Base-by-base conservation (phyloP, 2,888 invertebrate genomes). In the Dryobotodes eremita region DNA sequence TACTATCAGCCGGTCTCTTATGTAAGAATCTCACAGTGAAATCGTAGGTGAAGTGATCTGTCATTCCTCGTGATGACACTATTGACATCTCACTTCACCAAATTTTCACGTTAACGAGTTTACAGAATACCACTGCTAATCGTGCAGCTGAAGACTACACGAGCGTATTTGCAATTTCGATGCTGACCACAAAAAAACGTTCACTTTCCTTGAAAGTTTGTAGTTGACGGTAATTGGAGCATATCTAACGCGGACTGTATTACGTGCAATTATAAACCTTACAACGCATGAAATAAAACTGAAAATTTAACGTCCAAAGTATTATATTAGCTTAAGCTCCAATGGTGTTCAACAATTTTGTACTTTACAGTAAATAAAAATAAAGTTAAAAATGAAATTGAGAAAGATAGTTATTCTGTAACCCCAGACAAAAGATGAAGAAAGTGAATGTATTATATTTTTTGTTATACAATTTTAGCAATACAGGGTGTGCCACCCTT, bases 181-280 rank as follows among this genome's bases (percentile, higher is more conserved):
- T 57, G 42, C 31, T 11, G 10, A 50, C 62, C 4, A 65, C 31
- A 8, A 75, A 77, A 82, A 81, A 55, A 71, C 88, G 11, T 86
- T 88, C 86, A 87, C 87, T 87, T 87, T 88, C 80, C 71, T 78
- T 84, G 77, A 87, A 80, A 85, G 80, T 87, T 83, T 75, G 26
- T 53, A 75, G 64, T 70, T 75, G 64, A 59, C 13, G 36, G 53
- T 66, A 82, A 87, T 73, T 87, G 65, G 87, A 85, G 87, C 87
- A 74, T 86, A 75, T 71, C 86, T 70, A 78, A 81, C 66, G 20
- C 65, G 10, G 17, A 36, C 48, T 20, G 13, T 7, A 31, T 65
- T 31, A 50, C 61, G 17, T 13, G 50, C 55, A 50, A 81, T 50
- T 65, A n/a, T 74, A 53, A 57, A 77, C 71, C 50, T 69, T 87